Conservation (phyloP, 2,888 invertebrate species). For the Lithophane ornitopus region DNA sequence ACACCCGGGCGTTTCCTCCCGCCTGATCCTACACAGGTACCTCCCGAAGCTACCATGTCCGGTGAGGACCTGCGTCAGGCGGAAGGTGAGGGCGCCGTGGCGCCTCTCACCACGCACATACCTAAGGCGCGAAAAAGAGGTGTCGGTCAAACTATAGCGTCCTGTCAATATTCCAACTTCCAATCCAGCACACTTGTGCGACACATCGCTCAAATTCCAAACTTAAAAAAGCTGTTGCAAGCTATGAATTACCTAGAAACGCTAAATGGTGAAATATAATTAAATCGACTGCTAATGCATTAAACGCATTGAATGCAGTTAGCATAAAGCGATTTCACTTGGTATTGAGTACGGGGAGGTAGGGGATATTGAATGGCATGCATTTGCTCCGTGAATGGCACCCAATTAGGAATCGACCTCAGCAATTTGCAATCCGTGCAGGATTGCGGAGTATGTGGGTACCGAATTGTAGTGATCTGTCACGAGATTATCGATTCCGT, state of each 20-base stretch:
- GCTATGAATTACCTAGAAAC: background rate
- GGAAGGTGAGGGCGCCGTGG: no score
- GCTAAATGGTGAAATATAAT: conserved; percentile 5
- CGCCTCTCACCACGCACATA: no score
- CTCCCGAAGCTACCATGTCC: no score
- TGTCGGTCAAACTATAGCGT: background rate
- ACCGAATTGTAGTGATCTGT: background rate
- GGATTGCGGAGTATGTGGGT: conserved; percentile 22
- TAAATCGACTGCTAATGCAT: conserved; percentile 2
- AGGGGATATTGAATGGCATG: conserved; percentile 40
- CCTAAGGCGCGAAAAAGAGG: no score
- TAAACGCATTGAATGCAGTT: background rate
- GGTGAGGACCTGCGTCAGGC: no score
- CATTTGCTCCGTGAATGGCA: conserved; percentile 53
- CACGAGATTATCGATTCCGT: background rate
- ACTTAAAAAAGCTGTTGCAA: background rate
- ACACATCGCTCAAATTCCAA: background rate
- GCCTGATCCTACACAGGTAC: no score
- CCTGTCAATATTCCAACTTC: background rate
- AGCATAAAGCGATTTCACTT: conserved; percentile 20
- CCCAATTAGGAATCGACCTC: conserved; percentile 54
- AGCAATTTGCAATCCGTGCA: conserved; percentile 50
- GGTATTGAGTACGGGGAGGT: conserved; percentile 11
- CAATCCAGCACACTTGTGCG: background rate
- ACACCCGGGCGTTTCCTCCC: no score